A percentile compares a stretch with the other conserved stretches of the same genome.
Evolutionary conservation across 1,140 invertebrate genomes (phyloP).

Genomic region (Prorops nasuta): DNA sequence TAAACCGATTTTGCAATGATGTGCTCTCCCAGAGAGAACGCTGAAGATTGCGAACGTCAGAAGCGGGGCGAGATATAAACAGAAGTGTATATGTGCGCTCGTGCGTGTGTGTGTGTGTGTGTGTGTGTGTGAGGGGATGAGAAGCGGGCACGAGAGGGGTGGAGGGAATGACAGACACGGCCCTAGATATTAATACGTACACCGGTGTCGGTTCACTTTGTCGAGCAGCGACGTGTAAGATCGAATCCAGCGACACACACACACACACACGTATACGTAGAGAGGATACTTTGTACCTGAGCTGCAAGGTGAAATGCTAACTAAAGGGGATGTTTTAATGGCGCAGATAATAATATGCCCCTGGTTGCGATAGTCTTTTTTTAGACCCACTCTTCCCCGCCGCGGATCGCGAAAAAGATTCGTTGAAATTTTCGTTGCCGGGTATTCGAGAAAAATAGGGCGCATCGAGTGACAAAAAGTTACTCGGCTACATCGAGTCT

Average conservation of each 20-base stretch:
- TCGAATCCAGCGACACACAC: constrained; percentile 32
- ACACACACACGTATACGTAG: no score
- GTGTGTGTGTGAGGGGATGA: not conserved
- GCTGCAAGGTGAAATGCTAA: constrained; percentile 51
- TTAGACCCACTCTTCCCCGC: constrained; percentile 19
- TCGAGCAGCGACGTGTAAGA: constrained; percentile 50
- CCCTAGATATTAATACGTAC: constrained; percentile 49
- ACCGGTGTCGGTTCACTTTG: constrained; percentile 44
- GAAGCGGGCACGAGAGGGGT: constrained; percentile 23
- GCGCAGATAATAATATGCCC: constrained; percentile 38
- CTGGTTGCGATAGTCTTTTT: constrained; percentile 24
- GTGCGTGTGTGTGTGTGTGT: not conserved
- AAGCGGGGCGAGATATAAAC: constrained; percentile 22
- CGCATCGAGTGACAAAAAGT: no score
- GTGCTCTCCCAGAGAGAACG: not conserved
- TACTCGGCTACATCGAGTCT: no score
- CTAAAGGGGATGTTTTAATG: constrained; percentile 52
- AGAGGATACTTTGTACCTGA: constrained; percentile 43
- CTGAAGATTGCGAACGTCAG: constrained; percentile 28
- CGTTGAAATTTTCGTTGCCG: no score
- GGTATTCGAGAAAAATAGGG: no score
- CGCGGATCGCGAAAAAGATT: not conserved
- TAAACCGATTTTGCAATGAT: no score
- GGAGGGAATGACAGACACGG: constrained; percentile 30
- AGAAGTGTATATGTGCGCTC: no score